Evolutionary conservation across 2,797 vertebrate species (phyloP).

Genomic region (Silurus aristotelis): DNA sequence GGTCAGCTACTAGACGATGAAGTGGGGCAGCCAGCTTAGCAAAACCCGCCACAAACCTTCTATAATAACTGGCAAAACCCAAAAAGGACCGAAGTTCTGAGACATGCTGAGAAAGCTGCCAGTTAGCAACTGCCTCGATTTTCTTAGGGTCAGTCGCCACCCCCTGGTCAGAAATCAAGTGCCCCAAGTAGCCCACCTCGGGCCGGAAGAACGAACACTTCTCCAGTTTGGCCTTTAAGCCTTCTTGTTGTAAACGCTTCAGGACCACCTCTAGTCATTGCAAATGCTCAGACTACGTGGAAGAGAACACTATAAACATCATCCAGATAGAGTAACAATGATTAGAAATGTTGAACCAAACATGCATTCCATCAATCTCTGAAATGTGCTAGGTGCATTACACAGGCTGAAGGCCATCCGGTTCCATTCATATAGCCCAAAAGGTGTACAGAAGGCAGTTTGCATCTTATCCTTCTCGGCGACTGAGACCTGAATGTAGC

Average conservation of each 20-base stretch:
- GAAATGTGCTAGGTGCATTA: no score
- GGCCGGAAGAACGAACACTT: no score
- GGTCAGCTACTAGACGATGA: background rate
- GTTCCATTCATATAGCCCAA: slow-evolving; percentile 11
- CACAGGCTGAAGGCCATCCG: background rate
- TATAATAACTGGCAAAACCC: no score
- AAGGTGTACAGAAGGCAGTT: background rate
- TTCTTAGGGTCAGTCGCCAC: background rate
- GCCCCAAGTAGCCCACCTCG: no score
- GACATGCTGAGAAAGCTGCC: background rate
- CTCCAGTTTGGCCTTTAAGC: no score
- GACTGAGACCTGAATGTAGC: background rate
- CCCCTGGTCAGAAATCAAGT: no score
- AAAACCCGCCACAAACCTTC: background rate
- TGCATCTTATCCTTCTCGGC: background rate
- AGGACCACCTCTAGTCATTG: background rate
- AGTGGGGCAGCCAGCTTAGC: background rate
- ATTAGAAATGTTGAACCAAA: background rate
- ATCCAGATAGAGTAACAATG: background rate
- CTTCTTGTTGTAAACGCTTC: no score
- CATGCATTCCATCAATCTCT: background rate
- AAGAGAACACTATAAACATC: no score
- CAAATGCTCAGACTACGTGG: background rate
- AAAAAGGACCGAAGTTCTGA: no score
- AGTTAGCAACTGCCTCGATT: background rate